Conservation (phyloP, 1,140 invertebrate species). For the Drosophila melanogaster region Release_6_plus_ISO1_MT NT_033779.5:7090501-7091000, state of each 20-base stretch:
- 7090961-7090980: constrained; percentile 45
- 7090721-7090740: constrained; percentile 33
- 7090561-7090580: constrained; percentile 69
- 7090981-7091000: constrained; percentile 4
- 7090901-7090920: constrained; percentile 23
- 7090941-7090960: constrained; percentile 38
- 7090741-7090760: constrained; percentile 79
- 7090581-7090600: constrained; percentile 80
- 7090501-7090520: constrained; percentile 35
- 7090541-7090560: constrained; percentile 41
- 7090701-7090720: not conserved
- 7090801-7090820: constrained; percentile 16
- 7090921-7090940: constrained; percentile 28
- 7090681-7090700: not conserved
- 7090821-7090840: constrained; percentile 47
- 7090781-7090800: constrained; percentile 39
- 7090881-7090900: not conserved
- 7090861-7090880: not conserved
- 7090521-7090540: constrained; percentile 31
- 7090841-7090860: constrained; percentile 16
- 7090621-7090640: constrained; percentile 57
- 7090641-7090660: constrained; percentile 24
- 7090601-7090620: constrained; percentile 77
- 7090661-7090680: constrained; percentile 5
- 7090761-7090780: constrained; percentile 80